phyloP scores from a whole-genome alignment of 2,888 invertebrate genomes.

The Tipula lateralis region DNA sequence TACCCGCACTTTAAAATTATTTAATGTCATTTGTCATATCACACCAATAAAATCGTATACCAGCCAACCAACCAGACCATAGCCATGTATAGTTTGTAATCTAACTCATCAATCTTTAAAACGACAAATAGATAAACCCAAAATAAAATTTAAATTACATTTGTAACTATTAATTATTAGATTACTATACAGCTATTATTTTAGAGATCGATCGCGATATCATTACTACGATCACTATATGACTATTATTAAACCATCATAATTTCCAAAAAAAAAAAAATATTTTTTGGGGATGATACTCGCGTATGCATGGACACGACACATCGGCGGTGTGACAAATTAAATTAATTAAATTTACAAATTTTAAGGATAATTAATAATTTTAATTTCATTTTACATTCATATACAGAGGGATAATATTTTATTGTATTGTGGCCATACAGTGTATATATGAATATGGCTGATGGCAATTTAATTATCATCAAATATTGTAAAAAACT shows the following conservation, averaged over 20 bases:
- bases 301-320: background rate
- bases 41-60: background rate
- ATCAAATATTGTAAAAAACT: background rate
- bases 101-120: background rate
- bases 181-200: background rate
- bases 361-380: slow-evolving; percentile 11
- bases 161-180: slow-evolving; percentile 24
- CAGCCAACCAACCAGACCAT: background rate
- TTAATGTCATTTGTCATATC: slow-evolving; percentile 11
- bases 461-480: slow-evolving; percentile 15
- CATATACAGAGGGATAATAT: background rate
- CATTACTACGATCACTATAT: background rate
- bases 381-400: background rate
- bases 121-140: background rate
- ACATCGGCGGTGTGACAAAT: background rate
- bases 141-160: background rate
- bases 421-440: background rate
- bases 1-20: slow-evolving; percentile 24
- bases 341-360: slow-evolving; percentile 24
- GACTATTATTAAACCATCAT: slow-evolving; percentile 11
- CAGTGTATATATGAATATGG: background rate
- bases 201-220: slow-evolving; percentile 15
- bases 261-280: background rate
- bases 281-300: background rate
- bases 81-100: background rate